Evolutionary conservation across 2,888 invertebrate genomes (phyloP).

Genomic region (Halictus quadricinctus): DNA sequence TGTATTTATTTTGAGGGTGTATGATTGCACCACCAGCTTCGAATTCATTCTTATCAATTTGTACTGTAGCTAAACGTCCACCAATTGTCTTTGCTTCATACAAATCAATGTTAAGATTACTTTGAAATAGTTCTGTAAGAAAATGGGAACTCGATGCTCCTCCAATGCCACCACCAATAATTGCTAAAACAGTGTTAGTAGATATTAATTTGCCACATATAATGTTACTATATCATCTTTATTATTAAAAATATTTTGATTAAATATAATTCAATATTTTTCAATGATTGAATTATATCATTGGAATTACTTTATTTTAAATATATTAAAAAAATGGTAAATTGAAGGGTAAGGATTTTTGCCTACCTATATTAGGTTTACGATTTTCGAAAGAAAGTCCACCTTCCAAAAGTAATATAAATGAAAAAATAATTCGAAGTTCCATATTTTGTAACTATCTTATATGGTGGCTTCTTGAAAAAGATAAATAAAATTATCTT

Average conservation of each 20-base stretch:
- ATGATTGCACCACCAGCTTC: constrained; percentile 86
- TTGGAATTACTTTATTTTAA: background rate
- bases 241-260: background rate
- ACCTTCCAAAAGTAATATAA: constrained; percentile 30
- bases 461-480: background rate
- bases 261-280: background rate
- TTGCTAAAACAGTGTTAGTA: constrained; percentile 80
- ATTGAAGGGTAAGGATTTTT: background rate
- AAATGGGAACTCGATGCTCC: constrained; percentile 85
- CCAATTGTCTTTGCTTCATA: constrained; percentile 84
- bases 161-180: constrained; percentile 86
- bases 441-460: constrained; percentile 26
- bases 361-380: constrained; percentile 69
- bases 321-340: constrained; percentile 1
- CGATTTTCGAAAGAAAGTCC: constrained; percentile 41
- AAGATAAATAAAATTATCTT: too few species aligned
- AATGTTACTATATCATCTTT: background rate
- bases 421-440: constrained; percentile 12
- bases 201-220: background rate
- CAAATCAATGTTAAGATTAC: constrained; percentile 83
- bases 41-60: constrained; percentile 82
- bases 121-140: constrained; percentile 81
- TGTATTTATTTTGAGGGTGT: constrained; percentile 85
- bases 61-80: constrained; percentile 84
- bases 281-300: constrained; percentile 5